Base-by-base conservation (phyloP, 53 echinoderm and acorn worm species). In the Zoroaster sp. region DNA sequence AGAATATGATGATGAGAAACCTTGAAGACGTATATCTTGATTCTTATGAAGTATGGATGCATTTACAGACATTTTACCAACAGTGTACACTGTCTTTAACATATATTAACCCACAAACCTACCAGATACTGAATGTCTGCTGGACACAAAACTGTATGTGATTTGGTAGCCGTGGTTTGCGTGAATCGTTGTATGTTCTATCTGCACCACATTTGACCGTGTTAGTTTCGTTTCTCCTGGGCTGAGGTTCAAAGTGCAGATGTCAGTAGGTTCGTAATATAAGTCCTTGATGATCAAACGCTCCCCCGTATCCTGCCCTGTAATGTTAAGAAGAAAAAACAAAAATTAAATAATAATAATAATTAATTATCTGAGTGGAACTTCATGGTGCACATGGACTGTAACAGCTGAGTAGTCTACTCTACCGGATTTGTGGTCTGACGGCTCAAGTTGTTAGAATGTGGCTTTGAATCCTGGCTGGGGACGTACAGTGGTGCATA, bases 91-190 rank as follows among this genome's bases (percentile, higher is more conserved):
- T n/a, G n/a, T 46, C 7, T 46, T 46, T 15, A 6, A 32, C 4
- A 33, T 5, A 72, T 14, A 35, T 32, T 28, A 75, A 40, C 42
- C 7, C 7, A 9, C 13, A n/a, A 25, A 66, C 67, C 23, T 81
- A 81, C 81, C 38, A 66, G 66, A 66, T 0, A 28, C 28, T 28
- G 42, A 12, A 11, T 75, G 75, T 4, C 46, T 28, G 30, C 21
- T 11, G 66, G 33, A 30, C 10, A 66, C 0, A 35, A 81, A 81
- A 23, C 43, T 67, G 43, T 81, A 81, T 12, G 3, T 14, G 42
- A 88, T 46, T 45, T 77, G 32, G 30, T 88, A 88, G 1, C 88
- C 88, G 39, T 88, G 88, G 15, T 68, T 68, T 43, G 77, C 20
- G 4, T 45, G 33, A 0, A n/a, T 28, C 4, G 88, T 77, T 34